Conservation (phyloP, 2,888 invertebrate species). For the Erebia palarica region DNA sequence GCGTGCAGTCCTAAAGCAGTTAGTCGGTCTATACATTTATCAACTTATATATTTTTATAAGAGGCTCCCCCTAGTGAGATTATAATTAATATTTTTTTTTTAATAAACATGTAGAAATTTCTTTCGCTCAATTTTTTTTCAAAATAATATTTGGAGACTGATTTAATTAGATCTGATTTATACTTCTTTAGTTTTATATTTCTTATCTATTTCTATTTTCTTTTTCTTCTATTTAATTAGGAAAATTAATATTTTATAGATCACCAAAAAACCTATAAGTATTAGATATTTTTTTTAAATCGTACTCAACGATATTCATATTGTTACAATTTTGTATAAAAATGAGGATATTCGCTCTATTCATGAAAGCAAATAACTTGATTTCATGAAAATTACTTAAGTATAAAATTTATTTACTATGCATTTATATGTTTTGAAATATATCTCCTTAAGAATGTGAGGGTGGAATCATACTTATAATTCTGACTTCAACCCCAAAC, state of each 20-base stretch:
- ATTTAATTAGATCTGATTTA: constrained; percentile 20
- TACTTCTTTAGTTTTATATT: neutral
- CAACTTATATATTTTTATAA: too few species aligned
- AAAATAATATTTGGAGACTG: constrained; percentile 20
- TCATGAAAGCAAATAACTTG: neutral
- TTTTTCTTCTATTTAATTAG: constrained; percentile 5
- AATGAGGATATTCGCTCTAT: constrained; percentile 21
- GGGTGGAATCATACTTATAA: neutral
- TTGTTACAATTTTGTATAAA: constrained; percentile 18
- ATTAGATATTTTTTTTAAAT: constrained; percentile 11
- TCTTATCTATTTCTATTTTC: neutral
- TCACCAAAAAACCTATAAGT: constrained; percentile 7
- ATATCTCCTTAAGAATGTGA: constrained; percentile 21
- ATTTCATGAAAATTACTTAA: constrained; percentile 12
- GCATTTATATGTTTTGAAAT: constrained; percentile 35
- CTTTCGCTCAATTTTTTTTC: neutral
- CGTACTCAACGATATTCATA: constrained; percentile 7
- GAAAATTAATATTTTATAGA: neutral
- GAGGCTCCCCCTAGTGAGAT: neutral
- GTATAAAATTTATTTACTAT: constrained; percentile 33
- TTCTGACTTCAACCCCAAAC: neutral
- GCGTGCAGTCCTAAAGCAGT: too few species aligned
- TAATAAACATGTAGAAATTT: too few species aligned
- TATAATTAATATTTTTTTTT: too few species aligned
- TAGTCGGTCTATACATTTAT: too few species aligned